Percentiles rank a stretch among this genome's conserved stretches.
Evolutionary conservation across 1,140 invertebrate species (phyloP).

Genomic region (Brachionus koreanus): DNA sequence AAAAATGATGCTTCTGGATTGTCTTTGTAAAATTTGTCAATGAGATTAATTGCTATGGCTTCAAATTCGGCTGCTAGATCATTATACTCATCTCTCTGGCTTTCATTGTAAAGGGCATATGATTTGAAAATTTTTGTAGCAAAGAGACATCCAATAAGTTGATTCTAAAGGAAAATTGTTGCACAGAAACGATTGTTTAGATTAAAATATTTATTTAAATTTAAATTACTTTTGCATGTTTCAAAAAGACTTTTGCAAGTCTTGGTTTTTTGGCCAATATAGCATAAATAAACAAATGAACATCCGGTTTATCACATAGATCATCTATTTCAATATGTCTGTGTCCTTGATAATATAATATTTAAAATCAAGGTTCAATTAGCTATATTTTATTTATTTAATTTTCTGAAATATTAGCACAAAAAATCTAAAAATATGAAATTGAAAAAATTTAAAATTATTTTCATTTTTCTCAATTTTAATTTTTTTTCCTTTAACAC

Average conservation of each 20-base stretch:
- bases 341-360: background rate
- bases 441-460: too few relatives aligned
- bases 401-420: too few relatives aligned
- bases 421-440: too few relatives aligned
- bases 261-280: slow-evolving; percentile 19
- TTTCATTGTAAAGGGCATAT: background rate
- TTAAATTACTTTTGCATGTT: background rate
- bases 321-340: background rate
- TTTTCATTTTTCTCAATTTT: too few relatives aligned
- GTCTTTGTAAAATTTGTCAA: background rate
- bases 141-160: slow-evolving; percentile 19
- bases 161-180: background rate
- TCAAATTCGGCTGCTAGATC: slow-evolving; percentile 10
- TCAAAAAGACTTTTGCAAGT: slow-evolving; percentile 16
- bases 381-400: too few relatives aligned
- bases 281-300: slow-evolving; percentile 28
- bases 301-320: background rate
- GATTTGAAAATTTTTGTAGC: slow-evolving; percentile 40
- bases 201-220: too few relatives aligned
- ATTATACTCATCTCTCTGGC: background rate
- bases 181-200: background rate
- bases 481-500: too few relatives aligned
- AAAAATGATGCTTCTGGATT: background rate
- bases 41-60: background rate
- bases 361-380: background rate